phyloP scores from a whole-genome alignment of 2,797 vertebrate genomes.

The Glyptemys insculpta region DNA sequence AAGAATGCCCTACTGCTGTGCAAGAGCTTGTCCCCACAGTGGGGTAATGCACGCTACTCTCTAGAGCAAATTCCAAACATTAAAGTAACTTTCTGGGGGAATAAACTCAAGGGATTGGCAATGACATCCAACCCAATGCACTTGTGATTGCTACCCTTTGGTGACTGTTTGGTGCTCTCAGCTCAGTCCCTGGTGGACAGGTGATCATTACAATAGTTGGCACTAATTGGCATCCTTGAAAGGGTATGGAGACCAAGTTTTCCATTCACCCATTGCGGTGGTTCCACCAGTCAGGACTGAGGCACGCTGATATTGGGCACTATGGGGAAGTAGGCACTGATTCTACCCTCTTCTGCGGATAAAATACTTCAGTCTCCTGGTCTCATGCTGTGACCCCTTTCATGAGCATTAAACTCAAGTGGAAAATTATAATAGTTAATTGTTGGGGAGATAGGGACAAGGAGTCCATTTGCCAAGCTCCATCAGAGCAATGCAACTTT shows the following conservation, averaged over 20 bases:
- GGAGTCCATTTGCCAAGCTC: neutral
- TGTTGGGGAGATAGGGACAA: neutral
- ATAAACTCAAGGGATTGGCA: neutral
- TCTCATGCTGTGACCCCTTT: neutral
- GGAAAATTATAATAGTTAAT: neutral
- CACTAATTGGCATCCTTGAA: neutral
- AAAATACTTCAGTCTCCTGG: neutral
- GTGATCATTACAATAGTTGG: neutral
- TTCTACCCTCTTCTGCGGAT: neutral
- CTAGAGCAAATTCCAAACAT: neutral
- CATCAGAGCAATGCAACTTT: neutral
- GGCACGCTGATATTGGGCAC: neutral
- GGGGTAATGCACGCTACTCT: neutral
- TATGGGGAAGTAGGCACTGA: neutral
- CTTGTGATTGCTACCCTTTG: neutral
- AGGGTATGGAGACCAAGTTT: neutral
- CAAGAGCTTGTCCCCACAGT: neutral
- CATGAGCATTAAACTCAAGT: neutral
- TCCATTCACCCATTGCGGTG: neutral
- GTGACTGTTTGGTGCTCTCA: neutral
- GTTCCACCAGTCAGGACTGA: neutral
- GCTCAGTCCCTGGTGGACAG: neutral
- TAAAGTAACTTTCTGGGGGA: accelerated
- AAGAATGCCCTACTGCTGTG: neutral
- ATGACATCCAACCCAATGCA: accelerated